Conservation (phyloP, 2,797 vertebrate species). For the Fratercula arctica region DNA sequence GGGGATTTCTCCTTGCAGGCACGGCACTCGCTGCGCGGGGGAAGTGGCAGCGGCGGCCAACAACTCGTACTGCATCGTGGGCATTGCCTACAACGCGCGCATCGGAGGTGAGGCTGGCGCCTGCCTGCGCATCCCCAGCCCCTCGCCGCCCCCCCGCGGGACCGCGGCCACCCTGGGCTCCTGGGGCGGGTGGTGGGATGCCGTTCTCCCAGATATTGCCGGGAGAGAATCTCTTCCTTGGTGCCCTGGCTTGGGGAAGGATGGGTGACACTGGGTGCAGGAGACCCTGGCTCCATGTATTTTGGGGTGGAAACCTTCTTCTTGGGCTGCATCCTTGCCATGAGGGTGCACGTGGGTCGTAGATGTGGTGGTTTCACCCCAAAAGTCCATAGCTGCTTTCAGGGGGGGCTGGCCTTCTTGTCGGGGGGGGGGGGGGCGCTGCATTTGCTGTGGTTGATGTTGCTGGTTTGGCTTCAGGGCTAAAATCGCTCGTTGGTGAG, state of each 20-base stretch:
- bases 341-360: neutral
- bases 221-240: neutral
- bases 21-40: conserved; percentile 81
- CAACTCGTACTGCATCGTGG: conserved; percentile 82
- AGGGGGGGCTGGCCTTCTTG: neutral
- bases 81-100: conserved; percentile 82
- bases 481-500: rapidly evolving
- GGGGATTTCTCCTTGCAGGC: conserved; percentile 57
- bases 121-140: neutral
- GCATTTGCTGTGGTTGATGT: neutral
- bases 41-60: conserved; percentile 80
- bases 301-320: neutral
- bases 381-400: neutral
- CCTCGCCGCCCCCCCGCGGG: neutral
- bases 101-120: conserved; percentile 77
- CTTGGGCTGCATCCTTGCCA: rapidly evolving
- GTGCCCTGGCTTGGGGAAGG: neutral
- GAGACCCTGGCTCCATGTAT: neutral
- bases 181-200: neutral
- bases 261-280: rapidly evolving
- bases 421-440: neutral
- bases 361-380: neutral
- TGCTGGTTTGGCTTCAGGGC: neutral
- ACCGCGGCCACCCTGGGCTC: neutral
- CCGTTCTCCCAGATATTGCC: neutral